Base-by-base conservation (phyloP, 2,113 vertebrate genomes). In the Ondatra zibethicus region DNA sequence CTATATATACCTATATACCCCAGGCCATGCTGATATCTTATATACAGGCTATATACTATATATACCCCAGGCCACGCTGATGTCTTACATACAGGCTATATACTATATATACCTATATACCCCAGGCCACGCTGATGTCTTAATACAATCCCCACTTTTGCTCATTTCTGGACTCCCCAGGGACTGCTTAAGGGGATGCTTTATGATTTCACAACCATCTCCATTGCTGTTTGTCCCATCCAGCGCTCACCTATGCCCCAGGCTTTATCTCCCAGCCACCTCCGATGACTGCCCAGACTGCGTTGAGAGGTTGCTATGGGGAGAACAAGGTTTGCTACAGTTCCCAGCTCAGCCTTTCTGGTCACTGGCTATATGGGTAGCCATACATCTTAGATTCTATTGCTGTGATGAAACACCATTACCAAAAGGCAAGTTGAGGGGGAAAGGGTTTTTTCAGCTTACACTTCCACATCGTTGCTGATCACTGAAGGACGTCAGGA, bases 221-320 rank as follows among this genome's bases (percentile, higher is more conserved):
- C 68, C 25, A 11, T 31, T 13, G 72, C 72, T 13, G 17, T 23
- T 78, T 75, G 33, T 72, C 23, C 33, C 52, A 19, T 47, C 33
- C 47, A 65, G 29, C 47, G 87, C 31, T 58, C 21, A 58, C 23
- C 52, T 4, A 12, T 33, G 0, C 0, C n/a, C 33, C 65, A 42
- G 72, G 82, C 76, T 39, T 76, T 45, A 25, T 31, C 27, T n/a
- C 47, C 27, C 25, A 72, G 39, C 39, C n/a, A 36, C 68, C 9
- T 42, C 70, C 19, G 21, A 27, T 33, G 0, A 0, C 23, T 7
- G 9, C 29, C 4, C 2, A 11, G 72, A 42, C 77, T n/a, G 65
- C 7, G 6, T 7, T 11, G 77, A 86, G 88, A 65, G 81, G 77
- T 73, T 50, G 29, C 47, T 23, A 4, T 16, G 2, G 29, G 80